These are phyloP conservation scores for Eremobia ochroleuca DNA, from an alignment of 2,888 invertebrate species.

Conservation along the genomic window DNA sequence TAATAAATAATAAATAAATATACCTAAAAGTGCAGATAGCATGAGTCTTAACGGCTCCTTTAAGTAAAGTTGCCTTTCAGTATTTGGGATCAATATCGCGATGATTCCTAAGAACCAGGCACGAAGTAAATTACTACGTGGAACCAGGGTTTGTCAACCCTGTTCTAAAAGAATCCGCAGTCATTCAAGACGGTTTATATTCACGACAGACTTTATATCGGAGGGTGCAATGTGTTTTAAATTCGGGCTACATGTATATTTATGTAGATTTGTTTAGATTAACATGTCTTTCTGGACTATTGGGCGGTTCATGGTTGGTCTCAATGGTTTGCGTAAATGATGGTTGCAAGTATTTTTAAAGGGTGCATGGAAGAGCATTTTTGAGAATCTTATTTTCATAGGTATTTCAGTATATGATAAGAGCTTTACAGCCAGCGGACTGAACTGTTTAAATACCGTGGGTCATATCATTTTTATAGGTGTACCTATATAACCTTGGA, in stretches of 20 bases:
- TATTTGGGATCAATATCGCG: neutral
- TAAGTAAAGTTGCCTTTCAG: neutral
- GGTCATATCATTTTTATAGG: neutral
- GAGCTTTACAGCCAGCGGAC: neutral
- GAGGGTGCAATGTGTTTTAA: constrained; percentile 68
- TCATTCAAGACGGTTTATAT: constrained; percentile 77
- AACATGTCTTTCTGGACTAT: constrained; percentile 45
- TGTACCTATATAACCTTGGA: no score
- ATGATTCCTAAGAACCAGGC: no score
- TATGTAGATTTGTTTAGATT: constrained; percentile 73
- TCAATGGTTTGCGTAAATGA: constrained; percentile 10
- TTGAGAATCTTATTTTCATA: neutral
- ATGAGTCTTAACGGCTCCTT: neutral
- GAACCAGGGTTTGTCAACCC: constrained; percentile 21
- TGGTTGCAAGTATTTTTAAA: constrained; percentile 9
- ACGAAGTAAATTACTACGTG: neutral
- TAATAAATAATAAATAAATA: no score
- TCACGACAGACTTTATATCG: constrained; percentile 70
- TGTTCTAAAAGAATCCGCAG: constrained; percentile 54
- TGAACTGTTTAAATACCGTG: neutral
- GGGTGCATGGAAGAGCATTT: neutral
- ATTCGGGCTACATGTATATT: constrained; percentile 69
- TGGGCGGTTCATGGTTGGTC: constrained; percentile 39
- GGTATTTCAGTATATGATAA: neutral
- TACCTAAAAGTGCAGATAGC: neutral